Evolutionary conservation across 1,140 invertebrate genomes (phyloP), one percentile per base, ranked within the genome.

Genomic region (Brachionus asplanchnoidis): DNA sequence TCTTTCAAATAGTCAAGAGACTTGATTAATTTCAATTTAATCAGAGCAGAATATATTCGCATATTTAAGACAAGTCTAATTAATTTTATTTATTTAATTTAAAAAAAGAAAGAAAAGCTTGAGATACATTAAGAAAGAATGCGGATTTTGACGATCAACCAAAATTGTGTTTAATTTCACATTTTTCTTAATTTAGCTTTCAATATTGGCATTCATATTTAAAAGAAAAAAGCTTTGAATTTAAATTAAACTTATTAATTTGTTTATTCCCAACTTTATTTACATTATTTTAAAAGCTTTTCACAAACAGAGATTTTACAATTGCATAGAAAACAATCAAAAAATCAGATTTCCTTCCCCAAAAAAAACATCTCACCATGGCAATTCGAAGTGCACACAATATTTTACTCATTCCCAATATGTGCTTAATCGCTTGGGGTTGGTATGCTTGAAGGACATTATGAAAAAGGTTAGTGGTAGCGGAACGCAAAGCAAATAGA

Each of bases 401-500:
- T 12, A 14, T 17, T 70, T 28, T 36, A 17, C 23, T 75, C 7
- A 44, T 42, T 77, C 42, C 20, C 44, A 77, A 5, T 77, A 50
- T 26, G n/a, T 26, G 46, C 20, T 77, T 4, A 82, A 28, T 20
- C 53, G 50, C 2, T 82, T 82, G 11, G 79, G 79, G 65, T 32
- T 65, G 6, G 79, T 32, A n/a, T 82, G 65, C 26, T 82, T 82
- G n/a, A 40, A 82, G 8, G 79, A 82, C 17, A 60, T 1, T 17
- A 66, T 4, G 60, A 82, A 82, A 26, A 82, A 82, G 9, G 44
- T 3, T 1, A 82, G 12, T 3, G 79, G 79, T 9, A 82, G n/a
- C 12, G 79, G 79, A 17, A 68, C 65, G 26, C 32, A 82, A 1
- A 82, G 14, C 79, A 82, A 46, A 36, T 82, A 82, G 26, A 82